Conservation (phyloP, 1,140 invertebrate species). For the Lepidurus apus region DNA sequence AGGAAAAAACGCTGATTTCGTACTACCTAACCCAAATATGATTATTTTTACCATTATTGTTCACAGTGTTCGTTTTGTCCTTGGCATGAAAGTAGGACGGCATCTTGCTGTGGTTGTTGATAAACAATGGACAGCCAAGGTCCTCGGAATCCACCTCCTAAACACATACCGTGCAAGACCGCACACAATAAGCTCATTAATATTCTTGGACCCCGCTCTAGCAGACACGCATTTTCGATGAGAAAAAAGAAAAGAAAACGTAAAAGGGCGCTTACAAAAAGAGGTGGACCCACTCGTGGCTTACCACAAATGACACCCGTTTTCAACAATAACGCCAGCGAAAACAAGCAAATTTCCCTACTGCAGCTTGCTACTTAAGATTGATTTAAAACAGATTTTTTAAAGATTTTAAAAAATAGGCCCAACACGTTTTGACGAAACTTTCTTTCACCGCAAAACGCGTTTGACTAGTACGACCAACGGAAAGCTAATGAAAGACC, state of each 20-base stretch:
- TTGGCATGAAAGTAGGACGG: background rate
- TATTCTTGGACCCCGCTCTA: background rate
- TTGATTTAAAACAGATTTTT: too few species aligned
- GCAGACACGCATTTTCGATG: background rate
- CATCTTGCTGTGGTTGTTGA: background rate
- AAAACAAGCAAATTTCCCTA: background rate
- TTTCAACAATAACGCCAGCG: background rate
- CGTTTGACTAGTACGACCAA: too few species aligned
- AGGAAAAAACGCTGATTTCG: background rate
- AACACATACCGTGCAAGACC: background rate
- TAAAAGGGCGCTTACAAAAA: background rate
- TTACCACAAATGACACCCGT: background rate
- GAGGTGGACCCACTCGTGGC: background rate
- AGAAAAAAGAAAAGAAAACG: background rate
- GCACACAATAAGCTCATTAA: conserved; percentile 8
- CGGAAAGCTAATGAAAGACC: too few species aligned
- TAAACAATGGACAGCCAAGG: background rate
- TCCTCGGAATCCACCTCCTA: conserved; percentile 8
- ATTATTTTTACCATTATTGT: background rate
- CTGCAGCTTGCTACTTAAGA: background rate
- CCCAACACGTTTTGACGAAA: too few species aligned
- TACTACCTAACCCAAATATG: background rate
- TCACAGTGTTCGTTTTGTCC: background rate
- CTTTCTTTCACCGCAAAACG: too few species aligned
- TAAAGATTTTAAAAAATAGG: too few species aligned